A percentile compares a stretch with the other conserved stretches of the same genome.
phyloP scores from a whole-genome alignment of 2,797 vertebrate genomes.

The Typhlichthys eigenmanni region DNA sequence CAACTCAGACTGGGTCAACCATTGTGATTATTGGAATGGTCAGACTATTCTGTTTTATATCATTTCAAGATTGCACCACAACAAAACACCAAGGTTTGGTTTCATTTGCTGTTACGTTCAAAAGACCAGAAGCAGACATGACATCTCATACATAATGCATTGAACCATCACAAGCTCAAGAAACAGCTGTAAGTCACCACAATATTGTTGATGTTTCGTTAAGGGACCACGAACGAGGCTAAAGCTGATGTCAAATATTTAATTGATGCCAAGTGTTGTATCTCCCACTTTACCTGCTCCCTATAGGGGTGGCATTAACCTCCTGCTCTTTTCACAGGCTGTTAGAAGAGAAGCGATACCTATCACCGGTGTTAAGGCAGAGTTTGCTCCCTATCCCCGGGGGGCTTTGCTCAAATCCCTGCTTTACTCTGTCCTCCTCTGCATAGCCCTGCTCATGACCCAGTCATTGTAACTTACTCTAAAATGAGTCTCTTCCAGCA shows the following conservation, averaged over 20 bases:
- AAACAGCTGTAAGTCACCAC: not conserved
- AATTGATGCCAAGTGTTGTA: conserved; percentile 50
- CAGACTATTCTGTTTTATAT: not conserved
- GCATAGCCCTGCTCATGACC: conserved; percentile 43
- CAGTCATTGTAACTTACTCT: conserved; percentile 37
- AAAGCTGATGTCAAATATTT: conserved; percentile 33
- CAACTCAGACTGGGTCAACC: not conserved
- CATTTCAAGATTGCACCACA: not conserved
- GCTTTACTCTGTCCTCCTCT: conserved; percentile 46
- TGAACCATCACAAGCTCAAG: conserved; percentile 1
- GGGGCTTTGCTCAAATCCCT: conserved; percentile 63
- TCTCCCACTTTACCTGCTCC: conserved; percentile 25
- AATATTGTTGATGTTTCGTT: conserved; percentile 11
- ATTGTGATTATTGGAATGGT: not conserved
- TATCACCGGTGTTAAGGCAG: conserved; percentile 67
- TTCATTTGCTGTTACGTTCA: conserved; percentile 7
- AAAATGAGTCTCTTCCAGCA: conserved; percentile 45
- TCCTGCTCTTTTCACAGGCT: conserved; percentile 54
- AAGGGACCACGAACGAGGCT: conserved; percentile 27
- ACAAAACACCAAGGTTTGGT: conserved; percentile 4
- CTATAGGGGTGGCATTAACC: conserved; percentile 64
- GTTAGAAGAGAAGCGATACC: conserved; percentile 72
- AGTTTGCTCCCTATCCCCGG: conserved; percentile 48
- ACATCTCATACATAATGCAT: conserved; percentile 1
- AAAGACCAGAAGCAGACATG: not conserved